Base-by-base conservation (phyloP, 1,140 invertebrate species). In the Camponotus floridanus region DNA sequence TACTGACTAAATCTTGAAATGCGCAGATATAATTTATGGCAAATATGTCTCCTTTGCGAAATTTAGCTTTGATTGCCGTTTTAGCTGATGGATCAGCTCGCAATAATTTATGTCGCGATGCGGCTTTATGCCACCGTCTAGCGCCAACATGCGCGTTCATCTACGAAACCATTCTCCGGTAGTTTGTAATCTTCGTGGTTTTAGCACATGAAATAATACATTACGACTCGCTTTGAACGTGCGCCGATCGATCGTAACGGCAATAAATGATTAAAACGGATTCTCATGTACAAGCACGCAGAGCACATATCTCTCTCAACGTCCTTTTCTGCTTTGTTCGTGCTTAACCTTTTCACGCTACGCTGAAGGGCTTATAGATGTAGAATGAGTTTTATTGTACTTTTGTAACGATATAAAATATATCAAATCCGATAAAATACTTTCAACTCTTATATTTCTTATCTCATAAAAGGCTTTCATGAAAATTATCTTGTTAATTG, bases 141-240 rank as follows among this genome's bases (percentile, higher is more conserved):
- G 39, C 79, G 18, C 51, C 68, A 73, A 36, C 79, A 45, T 73
- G 45, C 4, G 21, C 39, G 26, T 81, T 81, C 79, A 31, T 21
- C 39, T 83, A 9, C 67, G 21, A 67, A 26, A 42, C 33, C 48
- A 13, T 57, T 73, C 67, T 81, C 68, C 79, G 26, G 26, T 83
- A 81, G 79, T 73, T 73, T 55, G 39, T 81, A 83, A 83, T 83
- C 79, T 74, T 83, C 55, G 39, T 83, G 79, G 79, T 74, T 73
- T 70, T 83, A 83, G 68, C 79, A 13, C 55, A 31, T 70, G 79
- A 83, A 83, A 83, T 83, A 83, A 83, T 83, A 61, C 39, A 74
- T 83, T 57, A 57, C 57, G 68, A 48, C 11, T 42, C 39, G 79
- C 68, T 83, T 83, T 74, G 79, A 74, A 48, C 79, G n/a, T 36